A percentile compares a stretch with the other conserved stretches of the same genome.
phyloP scores from a whole-genome alignment of 1,140 invertebrate genomes.

The Lucilia sericata region DNA sequence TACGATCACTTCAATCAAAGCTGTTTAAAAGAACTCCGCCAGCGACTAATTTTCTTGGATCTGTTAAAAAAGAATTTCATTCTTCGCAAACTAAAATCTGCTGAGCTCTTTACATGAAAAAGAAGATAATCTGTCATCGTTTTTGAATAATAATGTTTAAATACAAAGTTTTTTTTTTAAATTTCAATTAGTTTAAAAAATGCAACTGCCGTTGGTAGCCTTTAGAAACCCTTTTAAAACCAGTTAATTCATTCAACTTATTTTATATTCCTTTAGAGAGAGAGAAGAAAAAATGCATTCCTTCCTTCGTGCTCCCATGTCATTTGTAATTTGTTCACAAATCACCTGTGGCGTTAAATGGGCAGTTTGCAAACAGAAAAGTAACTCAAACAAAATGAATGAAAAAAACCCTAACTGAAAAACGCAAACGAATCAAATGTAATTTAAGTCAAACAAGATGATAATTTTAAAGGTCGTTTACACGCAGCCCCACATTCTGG shows the following conservation, averaged over 20 bases:
- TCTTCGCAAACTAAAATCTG: too few relatives aligned
- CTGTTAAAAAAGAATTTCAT: too few relatives aligned
- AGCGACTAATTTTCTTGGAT: too few relatives aligned
- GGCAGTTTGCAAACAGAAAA: neutral
- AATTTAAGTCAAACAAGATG: conserved; percentile 33
- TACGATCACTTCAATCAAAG: too few relatives aligned
- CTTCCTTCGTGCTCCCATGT: neutral
- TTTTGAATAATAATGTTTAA: too few relatives aligned
- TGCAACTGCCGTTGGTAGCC: too few relatives aligned
- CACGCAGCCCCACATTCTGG: conserved; percentile 7
- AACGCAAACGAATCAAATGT: neutral
- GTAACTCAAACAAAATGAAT: neutral
- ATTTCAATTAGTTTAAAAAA: too few relatives aligned
- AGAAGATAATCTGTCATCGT: too few relatives aligned
- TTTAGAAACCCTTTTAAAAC: neutral
- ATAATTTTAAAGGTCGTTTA: conserved; percentile 38
- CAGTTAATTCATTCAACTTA: neutral
- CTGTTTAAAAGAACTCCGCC: too few relatives aligned
- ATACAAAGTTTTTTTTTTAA: too few relatives aligned
- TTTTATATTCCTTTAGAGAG: neutral
- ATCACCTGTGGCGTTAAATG: conserved; percentile 42
- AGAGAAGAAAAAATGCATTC: neutral
- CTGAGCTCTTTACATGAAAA: too few relatives aligned
- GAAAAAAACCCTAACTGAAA: neutral
- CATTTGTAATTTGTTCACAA: conserved; percentile 36